Evolutionary conservation across 2,888 invertebrate species (phyloP).

Genomic region (Perizoma affinitatum): DNA sequence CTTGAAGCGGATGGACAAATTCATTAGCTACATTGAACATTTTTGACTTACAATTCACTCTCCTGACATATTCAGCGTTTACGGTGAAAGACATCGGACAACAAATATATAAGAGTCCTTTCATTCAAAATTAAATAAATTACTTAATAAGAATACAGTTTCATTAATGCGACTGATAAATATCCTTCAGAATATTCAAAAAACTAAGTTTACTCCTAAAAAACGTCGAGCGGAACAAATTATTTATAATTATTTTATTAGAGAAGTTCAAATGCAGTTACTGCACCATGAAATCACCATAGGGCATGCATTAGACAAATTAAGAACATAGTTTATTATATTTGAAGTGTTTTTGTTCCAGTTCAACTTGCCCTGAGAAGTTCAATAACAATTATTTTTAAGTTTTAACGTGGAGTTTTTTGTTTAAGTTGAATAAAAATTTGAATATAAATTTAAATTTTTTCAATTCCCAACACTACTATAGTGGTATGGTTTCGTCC

Average conservation of each 20-base stretch:
- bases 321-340: conserved; percentile 6
- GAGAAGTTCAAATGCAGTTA: conserved; percentile 9
- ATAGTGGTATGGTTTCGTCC: conserved; percentile 5
- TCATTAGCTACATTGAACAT: conserved; percentile 22
- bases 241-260: conserved; percentile 6
- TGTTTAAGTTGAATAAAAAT: not conserved
- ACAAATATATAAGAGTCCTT: too few species aligned
- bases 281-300: conserved; percentile 8
- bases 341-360: conserved; percentile 8
- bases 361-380: conserved; percentile 7
- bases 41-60: not conserved
- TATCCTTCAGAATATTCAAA: conserved; percentile 2
- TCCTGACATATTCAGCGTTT: too few species aligned
- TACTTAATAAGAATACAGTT: too few species aligned
- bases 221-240: conserved; percentile 6
- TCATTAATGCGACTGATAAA: too few species aligned
- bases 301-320: conserved; percentile 5
- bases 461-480: too few species aligned
- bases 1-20: conserved; percentile 21
- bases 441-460: not conserved
- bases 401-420: conserved; percentile 5
- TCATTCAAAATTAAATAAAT: too few species aligned
- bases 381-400: conserved; percentile 8
- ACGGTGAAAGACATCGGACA: too few species aligned
- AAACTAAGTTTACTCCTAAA: conserved; percentile 10